Conservation (phyloP, 2,113 vertebrate genomes). For the Callospermophilus lateralis region DNA sequence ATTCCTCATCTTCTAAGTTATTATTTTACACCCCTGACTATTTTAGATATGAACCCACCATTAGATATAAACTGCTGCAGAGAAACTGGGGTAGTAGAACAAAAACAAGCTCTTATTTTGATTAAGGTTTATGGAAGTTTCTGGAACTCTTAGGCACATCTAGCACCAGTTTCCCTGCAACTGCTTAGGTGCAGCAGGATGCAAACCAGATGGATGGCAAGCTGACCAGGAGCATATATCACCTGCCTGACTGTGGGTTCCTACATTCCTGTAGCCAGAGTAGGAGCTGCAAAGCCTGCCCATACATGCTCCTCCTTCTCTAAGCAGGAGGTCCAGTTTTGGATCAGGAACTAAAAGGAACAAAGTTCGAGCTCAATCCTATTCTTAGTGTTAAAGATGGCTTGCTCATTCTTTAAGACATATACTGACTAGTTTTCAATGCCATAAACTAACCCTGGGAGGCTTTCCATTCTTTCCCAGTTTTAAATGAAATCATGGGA, state of each 20-base stretch:
- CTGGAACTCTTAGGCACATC: not conserved
- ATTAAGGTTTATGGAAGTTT: not conserved
- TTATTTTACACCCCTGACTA: not conserved
- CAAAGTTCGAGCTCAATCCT: constrained; percentile 35
- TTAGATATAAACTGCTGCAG: not conserved
- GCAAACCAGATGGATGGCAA: not conserved
- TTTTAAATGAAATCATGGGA: constrained; percentile 60
- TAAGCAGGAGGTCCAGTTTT: not conserved
- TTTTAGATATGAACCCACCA: not conserved
- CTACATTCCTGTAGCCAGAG: not conserved
- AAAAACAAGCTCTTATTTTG: constrained; percentile 38
- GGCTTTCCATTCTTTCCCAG: not conserved
- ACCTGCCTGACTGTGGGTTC: not conserved
- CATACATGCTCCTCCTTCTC: not conserved
- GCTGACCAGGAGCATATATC: not conserved
- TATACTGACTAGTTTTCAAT: constrained; percentile 58
- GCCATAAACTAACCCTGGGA: constrained; percentile 41
- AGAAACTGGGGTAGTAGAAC: not conserved
- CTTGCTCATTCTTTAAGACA: not conserved
- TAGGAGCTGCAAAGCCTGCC: not conserved
- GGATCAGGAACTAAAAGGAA: constrained; percentile 18
- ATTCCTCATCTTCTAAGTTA: constrained; percentile 7
- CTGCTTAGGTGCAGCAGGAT: not conserved
- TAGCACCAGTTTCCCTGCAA: not conserved
- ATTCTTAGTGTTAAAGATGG: not conserved